phyloP scores from a whole-genome alignment of 2,113 vertebrate genomes.

The Cyrtonyx montezumae region DNA sequence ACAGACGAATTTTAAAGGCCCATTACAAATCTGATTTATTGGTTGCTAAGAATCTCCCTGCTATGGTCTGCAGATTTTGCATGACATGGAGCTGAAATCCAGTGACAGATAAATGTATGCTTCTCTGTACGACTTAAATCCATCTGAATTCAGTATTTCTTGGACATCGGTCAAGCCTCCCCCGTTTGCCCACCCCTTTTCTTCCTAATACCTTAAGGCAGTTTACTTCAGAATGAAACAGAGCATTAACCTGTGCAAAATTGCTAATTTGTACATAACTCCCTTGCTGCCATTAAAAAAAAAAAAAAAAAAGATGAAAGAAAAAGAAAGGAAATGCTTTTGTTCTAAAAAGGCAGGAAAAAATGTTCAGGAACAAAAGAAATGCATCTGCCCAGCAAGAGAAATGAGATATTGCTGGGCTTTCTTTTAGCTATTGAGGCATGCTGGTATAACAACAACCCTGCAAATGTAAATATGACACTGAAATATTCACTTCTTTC shows the following conservation, averaged over 20 bases:
- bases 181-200: not conserved
- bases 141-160: constrained; percentile 61
- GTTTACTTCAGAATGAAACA: constrained; percentile 73
- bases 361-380: constrained; percentile 77
- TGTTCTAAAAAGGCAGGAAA: constrained; percentile 67
- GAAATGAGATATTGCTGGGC: constrained; percentile 30
- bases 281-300: not conserved
- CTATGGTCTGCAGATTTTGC: constrained; percentile 50
- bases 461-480: not conserved
- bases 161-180: not conserved
- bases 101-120: constrained; percentile 58
- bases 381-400: constrained; percentile 57
- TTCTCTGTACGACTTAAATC: constrained; percentile 48
- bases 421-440: constrained; percentile 37
- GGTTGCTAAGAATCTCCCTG: constrained; percentile 51
- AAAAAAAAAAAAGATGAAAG: not conserved
- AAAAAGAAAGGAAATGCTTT: constrained; percentile 38
- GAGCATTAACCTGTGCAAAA: constrained; percentile 70
- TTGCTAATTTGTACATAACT: constrained; percentile 61
- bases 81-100: constrained; percentile 50
- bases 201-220: constrained; percentile 65
- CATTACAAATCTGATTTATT: constrained; percentile 73
- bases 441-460: not conserved
- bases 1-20: constrained; percentile 71
- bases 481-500: not conserved